Evolutionary conservation across 1,140 invertebrate genomes (phyloP), one percentile per base, ranked within the genome.

Genomic region (Anastrepha obliqua): DNA sequence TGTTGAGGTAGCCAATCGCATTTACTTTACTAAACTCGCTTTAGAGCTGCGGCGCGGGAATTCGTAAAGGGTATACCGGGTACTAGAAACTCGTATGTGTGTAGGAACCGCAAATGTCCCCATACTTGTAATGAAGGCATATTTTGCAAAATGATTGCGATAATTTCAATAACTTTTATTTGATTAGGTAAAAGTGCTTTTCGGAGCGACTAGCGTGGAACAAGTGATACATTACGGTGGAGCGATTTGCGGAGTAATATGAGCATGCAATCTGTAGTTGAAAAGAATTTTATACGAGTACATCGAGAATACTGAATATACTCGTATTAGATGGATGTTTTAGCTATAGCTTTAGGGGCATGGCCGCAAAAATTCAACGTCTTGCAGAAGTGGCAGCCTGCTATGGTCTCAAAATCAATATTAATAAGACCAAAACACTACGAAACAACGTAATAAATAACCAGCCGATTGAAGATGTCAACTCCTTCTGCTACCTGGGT

Each of bases 81-180:
- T 55, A 81, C 51, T 47, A 47, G 44, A 11, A 55, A 3, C n/a
- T 81, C 47, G 4, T 15, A 74, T 74, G 17, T 13, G 70, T 29
- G 29, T 29, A 29, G 29, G 29, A 29, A 62, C 74, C 15, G 47
- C 47, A 8, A 8, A 20, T 55, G 2, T 51, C 8, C 8, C 51
- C 3, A 11, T 55, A 47, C 74, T 2, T 81, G 44, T 55, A 81
- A 81, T 81, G 74, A 81, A 55, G 47, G 44, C 74, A 81, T 81
- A 81, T 81, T 58, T 81, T 20, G 74, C 51, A 81, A 81, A 81
- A 81, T 81, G 74, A 62, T 86, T 65, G 62, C 62, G 29, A 86
- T 86, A 65, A 13, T 65, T 60, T 62, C 85, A 86, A 86, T 86
- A 86, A 86, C 42, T 86, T 62, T 60, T 86, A 86, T 86, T 86